Evolutionary conservation across 2,113 vertebrate species (phyloP), one percentile per base, ranked within the genome.

Genomic region (Glareola pratincola): DNA sequence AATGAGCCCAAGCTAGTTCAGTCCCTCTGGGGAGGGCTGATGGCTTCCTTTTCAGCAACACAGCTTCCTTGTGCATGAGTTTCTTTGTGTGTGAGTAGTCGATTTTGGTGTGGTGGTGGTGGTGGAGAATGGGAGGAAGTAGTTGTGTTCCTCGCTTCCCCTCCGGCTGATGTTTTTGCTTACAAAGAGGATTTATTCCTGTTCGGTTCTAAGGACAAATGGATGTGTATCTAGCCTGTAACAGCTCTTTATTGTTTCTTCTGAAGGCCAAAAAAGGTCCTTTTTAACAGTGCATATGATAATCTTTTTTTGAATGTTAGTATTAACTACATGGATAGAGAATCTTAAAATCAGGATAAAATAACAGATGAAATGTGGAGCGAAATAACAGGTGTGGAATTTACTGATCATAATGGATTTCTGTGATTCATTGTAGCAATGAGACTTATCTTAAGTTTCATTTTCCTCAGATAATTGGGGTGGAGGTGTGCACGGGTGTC

Each of bases 191-290:
- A 81, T 91, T 66, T 91, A 77, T 94, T 89, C 32, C 54, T 57
- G 45, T 66, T 86, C 57, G 15, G 39, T 73, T 96, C 64, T 69
- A 53, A 89, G 68, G 59, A 84, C 85, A 87, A 93, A 80, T 69
- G 56, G 57, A 59, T 79, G 36, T 29, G 45, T 91, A 36, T 84
- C 76, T 73, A 76, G 53, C 53, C 63, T 73, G 59, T 73, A 80
- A 91, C 76, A 96, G 54, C 53, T 87, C 81, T 67, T 74, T 59
- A 82, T 85, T 93, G 62, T 92, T 93, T 75, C 34, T 51, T 85
- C 21, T 73, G 57, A 88, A 85, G 66, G 85, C 27, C 54, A 18
- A 95, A 14, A 72, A 75, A 85, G 16, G 11, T 32, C 53, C 21
- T 82, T 93, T 93, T 90, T 63, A 64, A 39, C 68, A 68, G 43